Conservation (phyloP, 2,888 invertebrate genomes). For the Ochropleura plecta region DNA sequence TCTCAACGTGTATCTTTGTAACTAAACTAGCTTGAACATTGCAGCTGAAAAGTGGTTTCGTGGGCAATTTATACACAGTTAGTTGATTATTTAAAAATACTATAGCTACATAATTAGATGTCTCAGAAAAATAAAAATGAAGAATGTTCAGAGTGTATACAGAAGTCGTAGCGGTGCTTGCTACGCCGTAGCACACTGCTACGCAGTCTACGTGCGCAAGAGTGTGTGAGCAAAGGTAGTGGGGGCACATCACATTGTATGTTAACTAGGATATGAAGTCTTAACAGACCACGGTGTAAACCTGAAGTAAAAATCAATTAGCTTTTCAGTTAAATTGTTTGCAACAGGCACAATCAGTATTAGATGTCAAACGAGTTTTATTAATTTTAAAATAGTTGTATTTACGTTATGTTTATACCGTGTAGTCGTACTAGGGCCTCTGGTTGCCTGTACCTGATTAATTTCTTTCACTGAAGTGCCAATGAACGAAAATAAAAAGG, state of each 20-base stretch:
- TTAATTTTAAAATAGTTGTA: too few relatives aligned
- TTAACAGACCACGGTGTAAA: too few relatives aligned
- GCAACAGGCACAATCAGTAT: too few relatives aligned
- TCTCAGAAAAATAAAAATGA: background rate
- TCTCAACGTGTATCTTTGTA: background rate
- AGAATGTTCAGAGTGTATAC: background rate
- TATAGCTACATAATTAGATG: background rate
- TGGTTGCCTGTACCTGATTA: too few relatives aligned
- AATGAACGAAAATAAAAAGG: too few relatives aligned
- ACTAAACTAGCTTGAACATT: background rate
- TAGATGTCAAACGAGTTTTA: too few relatives aligned
- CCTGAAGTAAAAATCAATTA: too few relatives aligned
- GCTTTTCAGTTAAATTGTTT: too few relatives aligned
- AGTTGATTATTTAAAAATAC: background rate
- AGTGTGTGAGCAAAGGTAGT: background rate
- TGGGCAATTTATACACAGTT: background rate
- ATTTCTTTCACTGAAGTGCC: too few relatives aligned
- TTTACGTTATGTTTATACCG: too few relatives aligned
- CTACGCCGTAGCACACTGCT: conserved; percentile 38
- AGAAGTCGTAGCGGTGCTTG: background rate
- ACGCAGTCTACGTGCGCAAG: background rate
- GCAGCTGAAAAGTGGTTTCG: too few relatives aligned
- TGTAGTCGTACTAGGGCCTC: too few relatives aligned
- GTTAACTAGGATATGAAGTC: background rate
- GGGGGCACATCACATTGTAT: background rate